A percentile compares a stretch with the other conserved stretches of the same genome.
Evolutionary conservation across 2,888 invertebrate genomes (phyloP).

Genomic region (Cantharis flavilabris): DNA sequence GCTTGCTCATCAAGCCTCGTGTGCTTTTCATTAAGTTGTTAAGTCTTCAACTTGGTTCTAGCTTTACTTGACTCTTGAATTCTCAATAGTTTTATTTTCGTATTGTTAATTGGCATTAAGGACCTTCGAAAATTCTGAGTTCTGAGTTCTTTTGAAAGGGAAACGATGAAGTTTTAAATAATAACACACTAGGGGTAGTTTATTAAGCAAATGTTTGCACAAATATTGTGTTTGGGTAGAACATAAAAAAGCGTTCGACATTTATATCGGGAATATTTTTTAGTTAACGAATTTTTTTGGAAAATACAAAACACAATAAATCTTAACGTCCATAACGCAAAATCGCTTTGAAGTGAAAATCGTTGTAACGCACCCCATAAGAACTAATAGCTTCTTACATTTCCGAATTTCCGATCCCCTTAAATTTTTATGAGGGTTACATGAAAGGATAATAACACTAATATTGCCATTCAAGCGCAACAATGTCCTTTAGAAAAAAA

Average conservation of each 20-base stretch:
- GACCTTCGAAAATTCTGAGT: too few relatives aligned
- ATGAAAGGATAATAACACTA: slow-evolving; percentile 32
- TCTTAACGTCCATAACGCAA: slow-evolving; percentile 15
- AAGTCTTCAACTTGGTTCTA: too few relatives aligned
- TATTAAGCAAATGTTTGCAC: not conserved
- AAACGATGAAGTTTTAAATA: not conserved
- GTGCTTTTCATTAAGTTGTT: too few relatives aligned
- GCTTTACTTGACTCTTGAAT: too few relatives aligned
- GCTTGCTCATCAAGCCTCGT: not conserved
- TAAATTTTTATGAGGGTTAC: slow-evolving; percentile 27
- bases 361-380: slow-evolving; percentile 26
- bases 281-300: not conserved
- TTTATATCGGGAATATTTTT: not conserved
- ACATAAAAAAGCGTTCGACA: not conserved
- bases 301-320: slow-evolving; percentile 5
- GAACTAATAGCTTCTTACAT: slow-evolving; percentile 31
- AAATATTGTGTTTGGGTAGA: not conserved
- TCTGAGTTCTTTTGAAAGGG: too few relatives aligned
- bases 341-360: slow-evolving; percentile 22
- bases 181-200: not conserved
- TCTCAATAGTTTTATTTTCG: too few relatives aligned
- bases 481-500: slow-evolving; percentile 20
- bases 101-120: too few relatives aligned
- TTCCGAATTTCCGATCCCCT: slow-evolving; percentile 29
- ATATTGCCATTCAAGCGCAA: slow-evolving; percentile 25